Percentiles rank a stretch among this genome's conserved stretches.
Conservation (phyloP, 2,888 invertebrate genomes). For the Piscicola geometra region DNA sequence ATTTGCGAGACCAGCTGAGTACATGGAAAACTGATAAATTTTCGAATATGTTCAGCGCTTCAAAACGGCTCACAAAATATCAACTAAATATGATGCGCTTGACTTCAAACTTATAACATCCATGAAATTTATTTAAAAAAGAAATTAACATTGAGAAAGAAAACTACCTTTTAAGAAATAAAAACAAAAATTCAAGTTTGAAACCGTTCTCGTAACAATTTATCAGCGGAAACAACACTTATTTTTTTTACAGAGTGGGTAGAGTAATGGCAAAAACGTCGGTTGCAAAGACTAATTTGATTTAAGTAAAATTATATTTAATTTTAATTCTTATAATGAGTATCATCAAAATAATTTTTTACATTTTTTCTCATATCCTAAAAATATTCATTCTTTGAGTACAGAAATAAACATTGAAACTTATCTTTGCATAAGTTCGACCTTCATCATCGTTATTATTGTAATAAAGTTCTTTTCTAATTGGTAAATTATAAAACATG, state of each 20-base stretch:
- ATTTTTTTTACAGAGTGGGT: slow-evolving; percentile 7
- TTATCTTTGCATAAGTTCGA: too few species aligned
- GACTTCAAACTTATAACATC: slow-evolving; percentile 14
- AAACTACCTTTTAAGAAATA: background rate
- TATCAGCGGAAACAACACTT: slow-evolving; percentile 8
- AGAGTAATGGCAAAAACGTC: slow-evolving; percentile 3
- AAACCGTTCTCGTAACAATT: slow-evolving; percentile 8
- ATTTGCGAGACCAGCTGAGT: background rate
- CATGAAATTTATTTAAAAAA: too few species aligned
- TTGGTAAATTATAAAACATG: too few species aligned
- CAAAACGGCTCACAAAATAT: slow-evolving; percentile 6
- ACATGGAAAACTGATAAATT: background rate
- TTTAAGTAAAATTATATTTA: background rate
- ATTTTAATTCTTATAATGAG: too few species aligned
- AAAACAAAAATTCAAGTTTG: slow-evolving; percentile 8
- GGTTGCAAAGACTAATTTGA: background rate
- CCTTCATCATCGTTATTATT: too few species aligned
- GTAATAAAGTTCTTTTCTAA: too few species aligned
- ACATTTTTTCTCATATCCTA: too few species aligned
- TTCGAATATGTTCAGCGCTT: slow-evolving; percentile 16
- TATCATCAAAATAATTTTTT: too few species aligned
- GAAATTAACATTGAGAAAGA: background rate
- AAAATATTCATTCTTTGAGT: too few species aligned
- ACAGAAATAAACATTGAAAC: too few species aligned
- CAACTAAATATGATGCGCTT: slow-evolving; percentile 16